Evolutionary conservation across 2,797 vertebrate species (phyloP).

Genomic region (Phataginus tetradactyla): DNA sequence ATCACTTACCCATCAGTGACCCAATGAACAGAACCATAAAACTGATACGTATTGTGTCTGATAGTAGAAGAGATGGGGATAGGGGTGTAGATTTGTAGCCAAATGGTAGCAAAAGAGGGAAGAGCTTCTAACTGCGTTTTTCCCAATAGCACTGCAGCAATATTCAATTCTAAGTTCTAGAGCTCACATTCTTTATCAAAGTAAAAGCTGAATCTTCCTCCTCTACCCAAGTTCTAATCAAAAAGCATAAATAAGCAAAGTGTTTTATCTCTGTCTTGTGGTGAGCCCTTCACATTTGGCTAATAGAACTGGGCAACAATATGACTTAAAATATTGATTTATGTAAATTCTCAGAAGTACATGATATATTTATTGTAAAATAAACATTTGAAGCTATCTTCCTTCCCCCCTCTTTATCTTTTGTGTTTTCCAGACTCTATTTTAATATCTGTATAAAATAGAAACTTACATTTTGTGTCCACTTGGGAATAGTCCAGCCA

Average conservation of each 20-base stretch:
- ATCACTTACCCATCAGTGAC: background rate
- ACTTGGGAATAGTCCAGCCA: background rate
- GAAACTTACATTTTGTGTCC: constrained; percentile 23
- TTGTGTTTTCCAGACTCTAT: background rate
- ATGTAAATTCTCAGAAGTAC: constrained; percentile 76
- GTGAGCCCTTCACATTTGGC: constrained; percentile 69
- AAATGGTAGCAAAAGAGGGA: background rate
- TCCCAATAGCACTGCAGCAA: background rate
- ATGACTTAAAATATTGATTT: constrained; percentile 76
- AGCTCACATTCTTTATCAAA: constrained; percentile 56
- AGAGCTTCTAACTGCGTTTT: background rate
- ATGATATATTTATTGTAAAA: constrained; percentile 70
- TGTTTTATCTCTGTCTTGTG: constrained; percentile 54
- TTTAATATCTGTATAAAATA: constrained; percentile 36
- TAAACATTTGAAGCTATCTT: constrained; percentile 24
- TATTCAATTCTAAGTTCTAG: constrained; percentile 30
- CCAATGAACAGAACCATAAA: background rate
- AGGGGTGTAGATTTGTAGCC: background rate
- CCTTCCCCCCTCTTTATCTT: background rate
- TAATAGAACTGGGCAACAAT: constrained; percentile 55
- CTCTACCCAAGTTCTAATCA: constrained; percentile 74
- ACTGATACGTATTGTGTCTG: background rate
- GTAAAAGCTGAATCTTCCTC: constrained; percentile 41
- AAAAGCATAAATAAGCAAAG: constrained; percentile 72
- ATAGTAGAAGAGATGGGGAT: background rate